A percentile compares a stretch with the other conserved stretches of the same genome.
These are phyloP conservation scores for Acleris sparsana DNA, from an alignment of 2,888 invertebrate genomes.

Conservation along the genomic window DNA sequence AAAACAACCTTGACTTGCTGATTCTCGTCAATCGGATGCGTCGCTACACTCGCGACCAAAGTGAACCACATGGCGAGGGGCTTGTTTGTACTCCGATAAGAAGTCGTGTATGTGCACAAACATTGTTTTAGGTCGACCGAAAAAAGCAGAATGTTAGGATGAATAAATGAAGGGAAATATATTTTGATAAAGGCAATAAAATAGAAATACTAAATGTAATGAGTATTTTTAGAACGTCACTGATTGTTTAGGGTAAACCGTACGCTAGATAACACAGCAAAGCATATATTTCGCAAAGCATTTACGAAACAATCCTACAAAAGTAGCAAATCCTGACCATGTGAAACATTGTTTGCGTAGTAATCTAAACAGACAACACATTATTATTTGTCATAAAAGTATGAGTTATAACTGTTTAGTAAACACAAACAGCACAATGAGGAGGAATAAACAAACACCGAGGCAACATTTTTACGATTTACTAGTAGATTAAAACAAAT, in stretches of 20 bases:
- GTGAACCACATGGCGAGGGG: conserved; percentile 27
- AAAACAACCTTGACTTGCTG: neutral
- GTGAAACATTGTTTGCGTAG: neutral
- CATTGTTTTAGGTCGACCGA: conserved; percentile 3
- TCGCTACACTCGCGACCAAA: neutral
- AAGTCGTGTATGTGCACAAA: conserved; percentile 3
- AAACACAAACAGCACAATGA: neutral
- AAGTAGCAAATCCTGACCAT: neutral
- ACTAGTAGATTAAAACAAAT: conserved; percentile 1
- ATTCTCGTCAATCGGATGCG: neutral
- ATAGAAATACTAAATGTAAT: no score
- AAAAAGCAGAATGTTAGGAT: neutral
- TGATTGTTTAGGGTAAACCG: neutral
- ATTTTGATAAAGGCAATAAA: no score
- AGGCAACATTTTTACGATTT: neutral
- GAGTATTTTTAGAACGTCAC: neutral
- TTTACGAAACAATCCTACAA: neutral
- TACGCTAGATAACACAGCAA: neutral
- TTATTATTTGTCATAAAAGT: neutral
- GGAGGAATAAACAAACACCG: conserved; percentile 1
- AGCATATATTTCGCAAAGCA: neutral
- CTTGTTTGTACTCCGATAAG: conserved; percentile 28
- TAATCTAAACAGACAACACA: neutral
- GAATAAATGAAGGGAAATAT: neutral
- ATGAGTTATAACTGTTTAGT: neutral